Evolutionary conservation across 2,888 invertebrate species (phyloP).

Genomic region (Fabriciana adippe): DNA sequence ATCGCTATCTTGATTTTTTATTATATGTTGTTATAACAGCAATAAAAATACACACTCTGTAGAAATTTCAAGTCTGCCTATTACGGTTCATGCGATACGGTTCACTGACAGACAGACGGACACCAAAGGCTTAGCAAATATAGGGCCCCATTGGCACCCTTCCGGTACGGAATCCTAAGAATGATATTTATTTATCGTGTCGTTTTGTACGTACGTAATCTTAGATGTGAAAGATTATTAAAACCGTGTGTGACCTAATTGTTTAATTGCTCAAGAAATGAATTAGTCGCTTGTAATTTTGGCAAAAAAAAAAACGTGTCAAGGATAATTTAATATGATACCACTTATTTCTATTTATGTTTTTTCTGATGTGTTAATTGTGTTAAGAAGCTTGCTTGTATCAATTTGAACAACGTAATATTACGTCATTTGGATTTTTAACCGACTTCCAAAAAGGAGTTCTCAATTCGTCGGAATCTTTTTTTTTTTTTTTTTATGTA

Average conservation of each 20-base stretch:
- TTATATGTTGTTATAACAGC: too few relatives aligned
- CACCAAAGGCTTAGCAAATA: too few relatives aligned
- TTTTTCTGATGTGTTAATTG: conserved; percentile 16
- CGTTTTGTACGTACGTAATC: conserved; percentile 41
- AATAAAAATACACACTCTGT: too few relatives aligned
- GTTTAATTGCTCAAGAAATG: conserved; percentile 42
- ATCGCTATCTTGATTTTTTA: too few relatives aligned
- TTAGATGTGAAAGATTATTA: conserved; percentile 18
- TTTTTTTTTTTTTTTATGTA: too few relatives aligned
- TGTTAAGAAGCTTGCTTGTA: conserved; percentile 14
- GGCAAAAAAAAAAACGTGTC: conserved; percentile 43
- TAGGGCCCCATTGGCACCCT: too few relatives aligned
- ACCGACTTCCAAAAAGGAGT: too few relatives aligned
- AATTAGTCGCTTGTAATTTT: conserved; percentile 41
- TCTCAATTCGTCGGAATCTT: too few relatives aligned
- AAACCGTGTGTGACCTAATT: conserved; percentile 37
- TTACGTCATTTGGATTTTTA: conserved; percentile 6
- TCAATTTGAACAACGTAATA: conserved; percentile 1
- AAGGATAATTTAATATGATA: conserved; percentile 41
- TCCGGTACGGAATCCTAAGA: too few relatives aligned
- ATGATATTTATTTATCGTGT: not conserved
- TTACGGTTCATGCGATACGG: too few relatives aligned
- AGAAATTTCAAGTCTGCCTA: too few relatives aligned
- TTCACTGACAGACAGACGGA: too few relatives aligned
- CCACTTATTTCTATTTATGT: not conserved